Evolutionary conservation across 23 tunicate species (phyloP).

Genomic region (Halocynthia aurantium): DNA sequence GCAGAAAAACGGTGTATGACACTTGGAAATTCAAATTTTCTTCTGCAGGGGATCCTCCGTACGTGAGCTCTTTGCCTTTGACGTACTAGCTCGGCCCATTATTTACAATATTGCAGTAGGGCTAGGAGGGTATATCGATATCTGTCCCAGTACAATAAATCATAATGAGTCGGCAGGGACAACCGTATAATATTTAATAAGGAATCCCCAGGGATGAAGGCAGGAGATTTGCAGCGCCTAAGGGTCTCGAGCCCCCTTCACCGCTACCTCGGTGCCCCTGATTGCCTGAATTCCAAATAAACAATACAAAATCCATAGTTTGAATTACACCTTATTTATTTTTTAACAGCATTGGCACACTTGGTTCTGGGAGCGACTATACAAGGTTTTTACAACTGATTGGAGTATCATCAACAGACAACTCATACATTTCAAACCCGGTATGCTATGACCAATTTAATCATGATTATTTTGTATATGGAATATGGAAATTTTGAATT

Average conservation of each 20-base stretch:
- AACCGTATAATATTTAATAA: too few species aligned
- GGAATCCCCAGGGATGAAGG: too few species aligned
- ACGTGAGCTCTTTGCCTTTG: neutral
- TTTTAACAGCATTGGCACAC: neutral
- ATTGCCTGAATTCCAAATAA: too few species aligned
- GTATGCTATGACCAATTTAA: neutral
- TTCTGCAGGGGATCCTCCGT: too few species aligned
- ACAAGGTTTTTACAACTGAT: conserved; percentile 10
- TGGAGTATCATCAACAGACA: neutral
- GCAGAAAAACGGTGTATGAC: conserved; percentile 42
- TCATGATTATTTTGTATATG: neutral
- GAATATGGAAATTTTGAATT: conserved; percentile 5
- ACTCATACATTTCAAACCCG: neutral
- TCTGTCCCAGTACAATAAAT: too few species aligned
- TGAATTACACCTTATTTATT: neutral
- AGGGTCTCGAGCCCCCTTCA: too few species aligned
- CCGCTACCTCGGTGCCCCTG: too few species aligned
- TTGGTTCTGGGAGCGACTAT: conserved; percentile 27
- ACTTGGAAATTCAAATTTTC: conserved; percentile 27
- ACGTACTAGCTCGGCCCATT: neutral
- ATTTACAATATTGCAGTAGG: neutral
- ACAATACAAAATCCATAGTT: too few species aligned
- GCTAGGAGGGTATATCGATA: too few species aligned
- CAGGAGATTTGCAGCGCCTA: too few species aligned
- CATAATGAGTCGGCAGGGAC: too few species aligned